Percentiles rank a stretch among this genome's conserved stretches.
These are phyloP conservation scores for Chironomus riparius DNA, from an alignment of 2,888 invertebrate genomes.

Conservation along the genomic window DNA sequence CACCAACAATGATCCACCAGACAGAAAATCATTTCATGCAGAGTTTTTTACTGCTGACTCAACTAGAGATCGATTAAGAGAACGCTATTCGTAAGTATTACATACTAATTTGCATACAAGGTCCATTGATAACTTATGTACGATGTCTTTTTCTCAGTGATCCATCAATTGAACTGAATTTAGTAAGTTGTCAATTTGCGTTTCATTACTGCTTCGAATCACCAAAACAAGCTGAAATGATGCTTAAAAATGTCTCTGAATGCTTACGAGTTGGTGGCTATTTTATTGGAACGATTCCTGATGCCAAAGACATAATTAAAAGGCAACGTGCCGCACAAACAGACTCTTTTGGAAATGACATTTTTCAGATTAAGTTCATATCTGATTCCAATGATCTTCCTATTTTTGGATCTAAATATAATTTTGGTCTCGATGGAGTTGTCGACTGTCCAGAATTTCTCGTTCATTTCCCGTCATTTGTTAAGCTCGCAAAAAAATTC, in stretches of 20 bases:
- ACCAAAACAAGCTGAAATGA: constrained; percentile 75
- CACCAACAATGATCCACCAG: constrained; percentile 37
- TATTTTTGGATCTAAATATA: constrained; percentile 91
- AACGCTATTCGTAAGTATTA: constrained; percentile 50
- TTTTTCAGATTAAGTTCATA: constrained; percentile 64
- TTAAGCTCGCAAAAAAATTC: constrained; percentile 61
- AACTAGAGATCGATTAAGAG: constrained; percentile 69
- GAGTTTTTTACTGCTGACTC: constrained; percentile 91
- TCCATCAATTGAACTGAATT: constrained; percentile 68
- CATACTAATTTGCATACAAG: neutral
- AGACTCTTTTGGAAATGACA: constrained; percentile 65
- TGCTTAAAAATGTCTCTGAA: constrained; percentile 88
- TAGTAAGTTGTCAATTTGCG: constrained; percentile 96
- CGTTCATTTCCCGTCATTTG: constrained; percentile 81
- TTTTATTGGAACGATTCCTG: constrained; percentile 94
- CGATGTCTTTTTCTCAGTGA: constrained; percentile 40
- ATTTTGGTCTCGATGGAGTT: constrained; percentile 90
- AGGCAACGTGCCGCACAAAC: constrained; percentile 51
- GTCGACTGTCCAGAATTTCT: constrained; percentile 99
- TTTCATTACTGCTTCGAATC: constrained; percentile 96
- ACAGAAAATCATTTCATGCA: constrained; percentile 59
- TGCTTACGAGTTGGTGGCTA: constrained; percentile 82
- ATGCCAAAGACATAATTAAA: constrained; percentile 84
- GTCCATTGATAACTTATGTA: too few species aligned
- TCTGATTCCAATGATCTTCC: constrained; percentile 61